Percentiles rank a stretch among this genome's conserved stretches.
phyloP scores from a whole-genome alignment of 2,888 invertebrate genomes.

The Rhyacophila evoluta region DNA sequence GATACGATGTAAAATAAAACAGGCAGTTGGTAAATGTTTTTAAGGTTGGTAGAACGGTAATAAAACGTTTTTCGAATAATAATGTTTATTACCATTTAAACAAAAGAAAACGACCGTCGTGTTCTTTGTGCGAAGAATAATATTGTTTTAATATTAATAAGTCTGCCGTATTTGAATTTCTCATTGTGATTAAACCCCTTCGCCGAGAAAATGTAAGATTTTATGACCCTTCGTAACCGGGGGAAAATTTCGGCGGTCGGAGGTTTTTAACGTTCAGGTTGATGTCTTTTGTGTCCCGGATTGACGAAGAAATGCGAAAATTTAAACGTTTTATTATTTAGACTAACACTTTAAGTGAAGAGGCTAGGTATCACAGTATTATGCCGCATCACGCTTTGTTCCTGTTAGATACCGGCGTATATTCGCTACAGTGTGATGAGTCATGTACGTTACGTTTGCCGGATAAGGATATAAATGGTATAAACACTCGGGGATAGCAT shows the following conservation, averaged over 20 bases:
- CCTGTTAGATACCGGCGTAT: no score
- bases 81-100: conserved; percentile 19
- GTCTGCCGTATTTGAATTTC: background rate
- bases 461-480: no score
- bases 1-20: no score
- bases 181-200: conserved; percentile 14
- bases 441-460: no score
- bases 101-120: background rate
- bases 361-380: background rate
- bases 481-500: no score
- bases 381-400: background rate
- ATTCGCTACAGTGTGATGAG: no score
- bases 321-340: conserved; percentile 8
- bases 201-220: background rate
- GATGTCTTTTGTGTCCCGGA: conserved; percentile 14
- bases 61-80: background rate
- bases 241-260: background rate
- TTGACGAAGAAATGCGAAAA: background rate
- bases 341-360: background rate
- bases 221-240: background rate
- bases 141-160: conserved; percentile 10
- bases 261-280: background rate
- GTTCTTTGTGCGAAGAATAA: background rate
- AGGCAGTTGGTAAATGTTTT: no score
- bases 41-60: background rate